Conservation (phyloP, 2,888 invertebrate genomes). For the Caenorhabditis sp. region DNA sequence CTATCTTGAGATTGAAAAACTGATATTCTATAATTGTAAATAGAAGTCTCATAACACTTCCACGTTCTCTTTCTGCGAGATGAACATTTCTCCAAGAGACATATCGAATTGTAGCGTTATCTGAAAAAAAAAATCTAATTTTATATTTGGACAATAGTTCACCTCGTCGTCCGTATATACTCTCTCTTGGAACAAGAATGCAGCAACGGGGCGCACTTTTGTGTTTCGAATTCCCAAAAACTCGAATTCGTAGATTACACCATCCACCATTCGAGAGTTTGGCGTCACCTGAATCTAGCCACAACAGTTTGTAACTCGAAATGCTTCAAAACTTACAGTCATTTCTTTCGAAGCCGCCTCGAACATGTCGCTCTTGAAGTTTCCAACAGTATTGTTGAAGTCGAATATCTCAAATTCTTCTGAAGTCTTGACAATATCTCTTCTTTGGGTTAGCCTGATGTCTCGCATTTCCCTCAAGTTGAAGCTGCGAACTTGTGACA, state of each 20-base stretch:
- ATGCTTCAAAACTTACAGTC: neutral
- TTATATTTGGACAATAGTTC: neutral
- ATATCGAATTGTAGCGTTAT: constrained; percentile 33
- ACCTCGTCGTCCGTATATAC: constrained; percentile 12
- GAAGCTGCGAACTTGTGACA: constrained; percentile 49
- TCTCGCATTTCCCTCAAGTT: constrained; percentile 66
- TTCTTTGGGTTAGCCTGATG: constrained; percentile 48
- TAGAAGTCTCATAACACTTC: neutral
- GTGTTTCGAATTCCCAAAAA: constrained; percentile 36
- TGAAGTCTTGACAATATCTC: constrained; percentile 28
- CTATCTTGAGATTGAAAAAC: neutral
- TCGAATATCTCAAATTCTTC: constrained; percentile 23
- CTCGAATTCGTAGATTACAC: constrained; percentile 59
- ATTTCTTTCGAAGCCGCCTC: constrained; percentile 13
- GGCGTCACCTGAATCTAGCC: constrained; percentile 36
- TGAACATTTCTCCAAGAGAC: constrained; percentile 46
- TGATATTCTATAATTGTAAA: neutral
- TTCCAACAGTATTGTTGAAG: constrained; percentile 11
- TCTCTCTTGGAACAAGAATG: constrained; percentile 50
- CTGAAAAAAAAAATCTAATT: constrained; percentile 16
- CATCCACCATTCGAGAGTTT: constrained; percentile 21
- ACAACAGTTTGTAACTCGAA: neutral
- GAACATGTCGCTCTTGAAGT: constrained; percentile 1
- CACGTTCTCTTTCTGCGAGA: constrained; percentile 27
- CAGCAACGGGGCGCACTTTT: constrained; percentile 35